phyloP scores from a whole-genome alignment of 2,113 vertebrate genomes.

The Penelope pileata region DNA sequence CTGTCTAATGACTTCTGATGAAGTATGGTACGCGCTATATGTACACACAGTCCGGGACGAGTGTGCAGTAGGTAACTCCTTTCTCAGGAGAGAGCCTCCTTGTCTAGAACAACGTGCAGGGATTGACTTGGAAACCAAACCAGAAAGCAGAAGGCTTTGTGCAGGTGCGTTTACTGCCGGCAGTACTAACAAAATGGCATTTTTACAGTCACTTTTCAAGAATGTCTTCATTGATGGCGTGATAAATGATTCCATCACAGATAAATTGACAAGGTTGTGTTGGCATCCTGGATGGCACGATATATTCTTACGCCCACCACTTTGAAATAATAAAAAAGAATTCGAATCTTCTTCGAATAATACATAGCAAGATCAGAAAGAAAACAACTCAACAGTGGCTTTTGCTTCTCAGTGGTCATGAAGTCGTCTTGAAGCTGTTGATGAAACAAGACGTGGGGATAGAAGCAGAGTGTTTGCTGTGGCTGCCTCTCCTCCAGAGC shows the following conservation, averaged over 20 bases:
- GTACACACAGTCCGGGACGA: neutral
- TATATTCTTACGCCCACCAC: neutral
- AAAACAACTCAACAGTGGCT: neutral
- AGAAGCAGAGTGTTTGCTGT: neutral
- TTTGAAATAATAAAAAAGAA: neutral
- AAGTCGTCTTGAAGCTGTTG: neutral
- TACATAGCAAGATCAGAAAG: neutral
- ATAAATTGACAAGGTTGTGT: neutral
- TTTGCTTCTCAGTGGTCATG: neutral
- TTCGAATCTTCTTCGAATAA: neutral
- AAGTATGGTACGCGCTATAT: neutral
- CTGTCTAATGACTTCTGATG: neutral
- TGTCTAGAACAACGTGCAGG: neutral
- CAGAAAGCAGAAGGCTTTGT: neutral
- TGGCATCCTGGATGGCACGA: neutral
- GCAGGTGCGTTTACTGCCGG: neutral
- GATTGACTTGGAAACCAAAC: neutral
- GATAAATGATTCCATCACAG: neutral
- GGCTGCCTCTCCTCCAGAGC: neutral
- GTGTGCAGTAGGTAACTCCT: neutral
- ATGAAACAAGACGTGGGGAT: rapidly evolving
- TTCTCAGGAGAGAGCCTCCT: neutral
- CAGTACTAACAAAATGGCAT: neutral
- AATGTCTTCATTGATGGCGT: neutral
- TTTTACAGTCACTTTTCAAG: neutral